phyloP scores from a whole-genome alignment of 1,140 invertebrate genomes.

The Anastatus disparis region DNA sequence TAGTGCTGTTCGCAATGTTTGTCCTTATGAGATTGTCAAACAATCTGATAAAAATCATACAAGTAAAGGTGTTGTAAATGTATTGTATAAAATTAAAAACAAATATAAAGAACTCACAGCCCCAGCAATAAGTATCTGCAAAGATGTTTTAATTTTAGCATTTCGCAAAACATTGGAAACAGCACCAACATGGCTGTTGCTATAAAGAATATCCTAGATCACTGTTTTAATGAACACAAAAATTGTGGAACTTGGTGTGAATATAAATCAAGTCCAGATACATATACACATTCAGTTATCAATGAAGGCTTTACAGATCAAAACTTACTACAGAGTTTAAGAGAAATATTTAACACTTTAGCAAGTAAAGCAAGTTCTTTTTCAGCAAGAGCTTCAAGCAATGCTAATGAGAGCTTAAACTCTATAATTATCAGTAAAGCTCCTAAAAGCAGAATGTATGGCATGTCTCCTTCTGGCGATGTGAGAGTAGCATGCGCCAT shows the following conservation, averaged over 20 bases:
- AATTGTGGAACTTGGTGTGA: conserved; percentile 42
- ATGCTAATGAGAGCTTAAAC: conserved; percentile 36
- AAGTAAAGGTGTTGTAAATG: conserved; percentile 4
- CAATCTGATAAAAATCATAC: too few species aligned
- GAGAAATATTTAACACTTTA: neutral
- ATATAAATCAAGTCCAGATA: conserved; percentile 27
- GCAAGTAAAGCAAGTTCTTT: conserved; percentile 18
- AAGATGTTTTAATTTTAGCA: conserved; percentile 30
- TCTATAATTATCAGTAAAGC: conserved; percentile 23
- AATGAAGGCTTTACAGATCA: conserved; percentile 24
- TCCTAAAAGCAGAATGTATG: conserved; percentile 22
- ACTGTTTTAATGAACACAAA: too few species aligned
- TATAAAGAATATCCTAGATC: conserved; percentile 41
- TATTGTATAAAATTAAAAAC: conserved; percentile 29
- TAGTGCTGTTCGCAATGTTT: neutral
- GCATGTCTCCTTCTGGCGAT: conserved; percentile 31
- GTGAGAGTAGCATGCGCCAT: conserved; percentile 27
- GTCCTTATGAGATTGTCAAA: too few species aligned
- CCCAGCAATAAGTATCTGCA: too few species aligned
- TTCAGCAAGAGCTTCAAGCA: conserved; percentile 30
- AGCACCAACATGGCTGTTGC: conserved; percentile 33
- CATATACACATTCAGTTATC: conserved; percentile 18
- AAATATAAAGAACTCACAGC: too few species aligned
- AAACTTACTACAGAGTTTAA: conserved; percentile 22
- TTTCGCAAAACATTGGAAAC: conserved; percentile 31